A percentile compares a stretch with the other conserved stretches of the same genome.
These are phyloP conservation scores for Laothoe populi DNA, from an alignment of 2,888 invertebrate species.

Conservation along the genomic window DNA sequence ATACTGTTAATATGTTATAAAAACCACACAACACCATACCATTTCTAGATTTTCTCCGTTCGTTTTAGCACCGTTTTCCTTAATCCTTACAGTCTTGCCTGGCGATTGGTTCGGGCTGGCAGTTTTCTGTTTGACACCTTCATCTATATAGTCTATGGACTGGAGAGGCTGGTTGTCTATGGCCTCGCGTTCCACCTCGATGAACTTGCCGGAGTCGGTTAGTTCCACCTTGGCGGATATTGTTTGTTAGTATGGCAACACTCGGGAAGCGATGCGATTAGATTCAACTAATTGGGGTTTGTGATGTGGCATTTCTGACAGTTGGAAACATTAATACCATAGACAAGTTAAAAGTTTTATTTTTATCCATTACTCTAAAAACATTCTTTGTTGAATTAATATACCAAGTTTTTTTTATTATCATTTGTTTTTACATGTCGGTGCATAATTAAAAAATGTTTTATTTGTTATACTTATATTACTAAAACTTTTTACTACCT, in stretches of 20 bases:
- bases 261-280: constrained; percentile 34
- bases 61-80: constrained; percentile 72
- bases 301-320: constrained; percentile 11
- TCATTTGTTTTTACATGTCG: neutral
- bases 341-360: too few relatives aligned
- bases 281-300: constrained; percentile 2
- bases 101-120: constrained; percentile 71
- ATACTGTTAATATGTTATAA: constrained; percentile 45
- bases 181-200: constrained; percentile 76
- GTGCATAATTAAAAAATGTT: too few relatives aligned
- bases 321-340: neutral
- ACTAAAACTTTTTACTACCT: neutral
- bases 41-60: constrained; percentile 62
- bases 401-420: neutral
- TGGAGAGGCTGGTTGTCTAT: constrained; percentile 40
- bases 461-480: neutral
- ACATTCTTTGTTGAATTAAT: neutral
- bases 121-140: constrained; percentile 40
- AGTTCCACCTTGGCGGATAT: constrained; percentile 78
- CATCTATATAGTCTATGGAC: constrained; percentile 39
- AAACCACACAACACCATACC: constrained; percentile 51
- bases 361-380: too few relatives aligned
- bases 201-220: constrained; percentile 81
- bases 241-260: constrained; percentile 72
- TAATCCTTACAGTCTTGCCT: constrained; percentile 74